Evolutionary conservation across 1,140 invertebrate species (phyloP), one percentile per base, ranked within the genome.

Genomic region (Dendroctonus valens): DNA sequence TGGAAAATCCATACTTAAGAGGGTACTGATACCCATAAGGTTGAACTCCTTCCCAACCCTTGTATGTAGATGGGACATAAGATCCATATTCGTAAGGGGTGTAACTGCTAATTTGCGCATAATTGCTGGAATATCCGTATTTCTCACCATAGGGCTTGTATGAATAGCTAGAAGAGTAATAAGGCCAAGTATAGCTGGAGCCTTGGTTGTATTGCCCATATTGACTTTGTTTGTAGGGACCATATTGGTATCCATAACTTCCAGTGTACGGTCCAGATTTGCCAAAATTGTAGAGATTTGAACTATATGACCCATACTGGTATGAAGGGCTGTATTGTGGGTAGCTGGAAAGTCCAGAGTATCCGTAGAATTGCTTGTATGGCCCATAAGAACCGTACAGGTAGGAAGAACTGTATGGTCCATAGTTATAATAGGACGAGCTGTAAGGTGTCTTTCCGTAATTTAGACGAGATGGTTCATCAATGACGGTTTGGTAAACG

Each of bases 11-110:
- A 11, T 14, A 2, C 12, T 14, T 46, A 12, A 12, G 9, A 46
- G 12, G 44, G 44, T 46, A 15, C 14, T n/a, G 14, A 26, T 15
- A 52, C 50, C 15, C 50, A n/a, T 52, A 52, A 52, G 50, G 5
- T n/a, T 15, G 44, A 11, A 11, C 26, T 26, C 26, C 26, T 2
- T 26, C 26, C 26, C 26, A 26, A 26, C 1, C 26, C 26, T 26
- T 26, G 26, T 26, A 26, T 2, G 3, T 26, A 26, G 26, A 26
- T 26, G 26, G 26, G 26, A 26, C 48, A 9, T 49, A 49, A 9
- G 59, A 15, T 61, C 59, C 59, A 61, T 61, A 61, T 52, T 61
- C 11, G 55, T 58, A 58, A 15, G 48, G 48, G 15, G 26, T 52
- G 49, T 63, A 54, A 52, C 50, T 46, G 39, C 39, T 38, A 12